Conservation (phyloP, 2,888 invertebrate species). For the Cataglyphis cursor region DNA sequence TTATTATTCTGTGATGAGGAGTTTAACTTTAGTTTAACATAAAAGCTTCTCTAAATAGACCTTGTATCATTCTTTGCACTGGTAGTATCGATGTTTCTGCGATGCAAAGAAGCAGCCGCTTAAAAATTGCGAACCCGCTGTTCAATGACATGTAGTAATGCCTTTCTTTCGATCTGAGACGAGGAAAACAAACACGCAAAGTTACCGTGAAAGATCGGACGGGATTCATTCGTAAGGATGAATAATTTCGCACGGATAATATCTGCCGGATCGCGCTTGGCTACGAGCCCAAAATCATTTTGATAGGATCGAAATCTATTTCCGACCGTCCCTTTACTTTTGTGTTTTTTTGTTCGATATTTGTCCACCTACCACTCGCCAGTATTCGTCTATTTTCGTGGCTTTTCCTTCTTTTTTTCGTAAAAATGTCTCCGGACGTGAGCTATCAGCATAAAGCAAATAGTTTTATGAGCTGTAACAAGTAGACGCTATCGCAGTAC, state of each 20-base stretch:
- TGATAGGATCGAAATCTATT: slow-evolving; percentile 64
- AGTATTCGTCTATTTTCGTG: slow-evolving; percentile 26
- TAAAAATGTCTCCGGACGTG: slow-evolving; percentile 80
- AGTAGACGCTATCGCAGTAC: slow-evolving; percentile 83
- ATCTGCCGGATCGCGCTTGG: slow-evolving; percentile 79
- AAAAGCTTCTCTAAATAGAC: slow-evolving; percentile 31
- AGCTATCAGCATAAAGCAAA: slow-evolving; percentile 86
- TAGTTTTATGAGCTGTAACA: slow-evolving; percentile 85
- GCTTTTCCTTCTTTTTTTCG: slow-evolving; percentile 61
- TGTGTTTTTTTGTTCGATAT: slow-evolving; percentile 45
- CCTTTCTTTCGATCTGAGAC: slow-evolving; percentile 50
- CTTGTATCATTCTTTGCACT: background rate
- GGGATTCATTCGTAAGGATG: slow-evolving; percentile 56
- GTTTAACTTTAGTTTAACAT: slow-evolving; percentile 25
- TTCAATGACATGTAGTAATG: slow-evolving; percentile 60
- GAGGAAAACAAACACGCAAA: slow-evolving; percentile 16
- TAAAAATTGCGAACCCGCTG: slow-evolving; percentile 65
- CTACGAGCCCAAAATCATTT: slow-evolving; percentile 78
- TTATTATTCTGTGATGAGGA: slow-evolving; percentile 2
- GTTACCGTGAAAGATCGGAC: slow-evolving; percentile 53
- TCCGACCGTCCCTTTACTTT: slow-evolving; percentile 58
- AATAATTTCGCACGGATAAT: slow-evolving; percentile 71
- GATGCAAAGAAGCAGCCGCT: slow-evolving; percentile 11
- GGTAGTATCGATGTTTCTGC: background rate
- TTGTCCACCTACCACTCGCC: slow-evolving; percentile 14